Conservation (phyloP, 2,888 invertebrate species). For the Diplazon laetatorius region DNA sequence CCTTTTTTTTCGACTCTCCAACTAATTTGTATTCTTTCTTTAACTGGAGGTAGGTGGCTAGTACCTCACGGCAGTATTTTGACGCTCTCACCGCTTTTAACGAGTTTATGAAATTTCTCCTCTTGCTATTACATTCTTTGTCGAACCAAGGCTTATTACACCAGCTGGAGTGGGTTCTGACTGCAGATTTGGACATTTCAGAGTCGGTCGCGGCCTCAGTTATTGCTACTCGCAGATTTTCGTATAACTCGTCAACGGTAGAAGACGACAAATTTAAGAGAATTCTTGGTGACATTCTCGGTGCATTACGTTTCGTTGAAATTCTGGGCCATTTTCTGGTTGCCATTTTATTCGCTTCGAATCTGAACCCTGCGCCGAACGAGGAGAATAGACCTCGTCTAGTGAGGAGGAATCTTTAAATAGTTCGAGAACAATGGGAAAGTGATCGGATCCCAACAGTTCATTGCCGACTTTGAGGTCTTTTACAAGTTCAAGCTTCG, state of each 20-base stretch:
- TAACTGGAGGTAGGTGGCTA: not conserved
- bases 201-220: not conserved
- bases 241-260: not conserved
- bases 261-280: constrained; percentile 1
- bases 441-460: constrained; percentile 10
- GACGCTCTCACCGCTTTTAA: not conserved
- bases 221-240: not conserved
- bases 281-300: constrained; percentile 5
- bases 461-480: constrained; percentile 13
- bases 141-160: constrained; percentile 30
- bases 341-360: constrained; percentile 30
- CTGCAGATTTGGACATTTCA: not conserved
- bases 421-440: not conserved
- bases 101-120: not conserved
- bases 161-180: not conserved
- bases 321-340: not conserved
- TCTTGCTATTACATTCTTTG: not conserved
- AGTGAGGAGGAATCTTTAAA: too few relatives aligned
- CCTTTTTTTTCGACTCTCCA: not conserved
- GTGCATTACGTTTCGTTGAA: not conserved
- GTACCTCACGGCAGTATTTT: not conserved
- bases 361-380: too few relatives aligned
- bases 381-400: too few relatives aligned
- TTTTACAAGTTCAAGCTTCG: not conserved
- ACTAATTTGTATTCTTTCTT: not conserved